These are phyloP conservation scores for Micropoecilia bifurca DNA, from an alignment of 2,797 vertebrate species.

Conservation along the genomic window DNA sequence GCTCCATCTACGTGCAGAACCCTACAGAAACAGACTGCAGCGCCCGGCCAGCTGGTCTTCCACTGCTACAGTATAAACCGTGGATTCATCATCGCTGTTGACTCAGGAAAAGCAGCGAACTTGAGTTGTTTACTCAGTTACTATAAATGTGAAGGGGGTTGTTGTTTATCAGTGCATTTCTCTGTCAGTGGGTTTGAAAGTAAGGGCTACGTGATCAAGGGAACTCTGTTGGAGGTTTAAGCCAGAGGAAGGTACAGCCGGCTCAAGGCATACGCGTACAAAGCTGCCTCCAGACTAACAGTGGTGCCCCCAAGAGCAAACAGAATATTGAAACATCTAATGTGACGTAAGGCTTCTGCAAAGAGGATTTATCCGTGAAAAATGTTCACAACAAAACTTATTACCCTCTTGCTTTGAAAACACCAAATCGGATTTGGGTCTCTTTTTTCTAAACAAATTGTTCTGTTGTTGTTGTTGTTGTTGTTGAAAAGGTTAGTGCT, in stretches of 20 bases:
- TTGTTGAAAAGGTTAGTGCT: background rate
- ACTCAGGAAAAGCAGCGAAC: background rate
- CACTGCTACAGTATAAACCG: slow-evolving; percentile 5
- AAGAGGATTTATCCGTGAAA: background rate
- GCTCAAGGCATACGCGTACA: background rate
- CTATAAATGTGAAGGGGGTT: background rate
- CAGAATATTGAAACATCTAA: background rate
- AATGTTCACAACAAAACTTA: background rate
- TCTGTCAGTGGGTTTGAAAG: background rate
- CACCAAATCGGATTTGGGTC: background rate
- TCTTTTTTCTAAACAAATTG: background rate
- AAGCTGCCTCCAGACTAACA: background rate
- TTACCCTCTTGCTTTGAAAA: background rate
- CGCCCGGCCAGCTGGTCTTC: slow-evolving; percentile 18
- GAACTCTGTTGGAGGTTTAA: background rate
- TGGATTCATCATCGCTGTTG: slow-evolving; percentile 13
- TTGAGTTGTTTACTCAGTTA: background rate
- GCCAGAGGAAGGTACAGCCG: background rate
- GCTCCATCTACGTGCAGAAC: slow-evolving; percentile 36
- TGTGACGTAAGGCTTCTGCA: background rate
- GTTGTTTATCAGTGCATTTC: background rate
- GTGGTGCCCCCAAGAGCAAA: background rate
- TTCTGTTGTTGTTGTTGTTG: background rate
- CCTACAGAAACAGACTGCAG: slow-evolving; percentile 35
- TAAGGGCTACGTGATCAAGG: background rate